Evolutionary conservation across 1,140 invertebrate genomes (phyloP).

Genomic region (Drosophila bifasciata): DNA sequence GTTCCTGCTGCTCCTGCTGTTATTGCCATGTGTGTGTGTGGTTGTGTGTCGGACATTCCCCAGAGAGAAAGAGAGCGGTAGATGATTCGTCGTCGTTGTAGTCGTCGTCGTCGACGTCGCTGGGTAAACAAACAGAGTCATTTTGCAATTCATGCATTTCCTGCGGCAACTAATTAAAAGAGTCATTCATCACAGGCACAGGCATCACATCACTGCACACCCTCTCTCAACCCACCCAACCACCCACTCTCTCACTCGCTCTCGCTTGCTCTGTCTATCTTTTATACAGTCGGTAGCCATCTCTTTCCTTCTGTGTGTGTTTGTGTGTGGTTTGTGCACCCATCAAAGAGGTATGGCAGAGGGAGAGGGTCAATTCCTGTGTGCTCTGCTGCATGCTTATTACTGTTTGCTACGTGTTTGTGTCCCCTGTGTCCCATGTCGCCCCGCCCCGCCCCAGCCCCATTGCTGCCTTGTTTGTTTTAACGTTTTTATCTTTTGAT

Average conservation of each 20-base stretch:
- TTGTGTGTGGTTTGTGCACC: constrained; percentile 43
- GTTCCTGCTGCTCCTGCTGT: too few species aligned
- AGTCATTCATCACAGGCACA: constrained; percentile 83
- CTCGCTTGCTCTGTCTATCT: background rate
- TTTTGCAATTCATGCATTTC: constrained; percentile 84
- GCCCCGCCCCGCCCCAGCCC: background rate
- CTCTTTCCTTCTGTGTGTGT: constrained; percentile 29
- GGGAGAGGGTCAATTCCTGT: constrained; percentile 49
- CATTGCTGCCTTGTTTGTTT: constrained; percentile 60
- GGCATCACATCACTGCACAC: constrained; percentile 72
- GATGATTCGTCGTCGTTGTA: constrained; percentile 49
- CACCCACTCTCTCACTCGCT: background rate
- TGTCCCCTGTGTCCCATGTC: constrained; percentile 28
- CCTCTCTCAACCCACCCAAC: constrained; percentile 1
- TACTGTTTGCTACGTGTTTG: constrained; percentile 80
- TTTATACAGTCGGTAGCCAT: background rate
- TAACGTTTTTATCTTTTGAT: constrained; percentile 81
- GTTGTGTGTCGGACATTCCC: constrained; percentile 24
- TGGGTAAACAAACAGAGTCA: constrained; percentile 82
- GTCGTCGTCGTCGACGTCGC: constrained; percentile 49
- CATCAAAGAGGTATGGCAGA: constrained; percentile 2
- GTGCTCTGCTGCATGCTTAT: constrained; percentile 76
- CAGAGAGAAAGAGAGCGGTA: constrained; percentile 16
- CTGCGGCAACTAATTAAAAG: constrained; percentile 84
- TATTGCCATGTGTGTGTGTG: constrained; percentile 19